Percentiles rank a stretch among this genome's conserved stretches.
These are phyloP conservation scores for Ariolimax columbianus DNA, from an alignment of 2,888 invertebrate species.

Conservation along the genomic window DNA sequence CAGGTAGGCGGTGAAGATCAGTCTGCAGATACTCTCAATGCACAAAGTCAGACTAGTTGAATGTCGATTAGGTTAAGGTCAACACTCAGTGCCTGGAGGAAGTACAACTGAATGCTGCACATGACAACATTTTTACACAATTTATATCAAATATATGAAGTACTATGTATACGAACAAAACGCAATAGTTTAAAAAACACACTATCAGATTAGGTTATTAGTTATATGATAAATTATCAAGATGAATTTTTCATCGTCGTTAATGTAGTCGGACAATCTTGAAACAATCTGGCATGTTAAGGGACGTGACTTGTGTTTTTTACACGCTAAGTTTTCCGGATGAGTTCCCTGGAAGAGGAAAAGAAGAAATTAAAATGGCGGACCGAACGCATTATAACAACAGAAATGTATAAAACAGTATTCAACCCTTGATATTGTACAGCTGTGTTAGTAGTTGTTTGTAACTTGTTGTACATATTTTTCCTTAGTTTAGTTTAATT, in stretches of 20 bases:
- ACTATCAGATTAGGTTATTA: not conserved
- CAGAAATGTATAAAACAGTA: not conserved
- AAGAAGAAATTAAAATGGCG: slow-evolving; percentile 3
- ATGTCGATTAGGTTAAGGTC: not conserved
- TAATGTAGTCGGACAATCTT: not conserved
- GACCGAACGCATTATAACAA: not conserved
- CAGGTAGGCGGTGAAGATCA: not conserved
- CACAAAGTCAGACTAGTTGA: not conserved
- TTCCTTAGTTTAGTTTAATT: not conserved
- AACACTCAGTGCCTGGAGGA: not conserved
- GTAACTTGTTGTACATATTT: not conserved
- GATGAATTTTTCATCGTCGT: not conserved
- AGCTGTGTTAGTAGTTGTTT: not conserved
- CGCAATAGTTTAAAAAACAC: not conserved
- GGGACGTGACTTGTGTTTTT: not conserved
- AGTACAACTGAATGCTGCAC: not conserved
- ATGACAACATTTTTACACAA: not conserved
- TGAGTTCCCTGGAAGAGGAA: slow-evolving; percentile 3
- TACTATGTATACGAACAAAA: not conserved
- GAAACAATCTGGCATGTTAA: slow-evolving; percentile 15
- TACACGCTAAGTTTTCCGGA: not conserved
- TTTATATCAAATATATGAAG: not conserved
- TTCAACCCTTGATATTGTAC: not conserved
- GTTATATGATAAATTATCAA: not conserved
- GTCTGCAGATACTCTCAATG: too few species aligned